These are phyloP conservation scores for Apocrypta bakeri DNA, from an alignment of 1,140 invertebrate genomes.

Conservation along the genomic window DNA sequence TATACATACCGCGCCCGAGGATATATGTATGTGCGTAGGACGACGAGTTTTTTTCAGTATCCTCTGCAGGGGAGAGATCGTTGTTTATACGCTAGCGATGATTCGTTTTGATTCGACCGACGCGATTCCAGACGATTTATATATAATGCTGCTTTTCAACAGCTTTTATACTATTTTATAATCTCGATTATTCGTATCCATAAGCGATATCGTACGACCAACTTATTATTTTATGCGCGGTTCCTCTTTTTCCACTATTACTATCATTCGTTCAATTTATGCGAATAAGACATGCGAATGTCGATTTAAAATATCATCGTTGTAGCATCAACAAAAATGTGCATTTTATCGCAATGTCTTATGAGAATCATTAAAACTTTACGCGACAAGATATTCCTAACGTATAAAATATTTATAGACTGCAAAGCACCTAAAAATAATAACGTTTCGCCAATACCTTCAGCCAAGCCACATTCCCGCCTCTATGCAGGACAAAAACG, in stretches of 20 bases:
- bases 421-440: not conserved
- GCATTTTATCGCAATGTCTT: not conserved
- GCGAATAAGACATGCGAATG: no score
- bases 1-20: not conserved
- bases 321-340: not conserved
- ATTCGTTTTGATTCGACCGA: no score
- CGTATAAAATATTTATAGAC: not conserved
- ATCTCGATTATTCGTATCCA: no score
- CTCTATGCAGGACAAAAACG: not conserved
- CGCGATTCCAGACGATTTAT: no score
- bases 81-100: no score
- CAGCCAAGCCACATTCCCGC: not conserved
- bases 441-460: not conserved
- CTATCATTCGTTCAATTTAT: no score
- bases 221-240: no score
- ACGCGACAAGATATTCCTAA: not conserved
- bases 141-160: no score
- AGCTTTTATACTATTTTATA: no score
- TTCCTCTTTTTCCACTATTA: no score
- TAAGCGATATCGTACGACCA: no score
- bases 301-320: not conserved
- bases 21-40: not conserved
- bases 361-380: not conserved
- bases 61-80: no score
- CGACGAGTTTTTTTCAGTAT: not conserved